These are phyloP conservation scores for Porites rus DNA, from an alignment of 92 coral and sea anemone species.

Conservation along the genomic window DNA sequence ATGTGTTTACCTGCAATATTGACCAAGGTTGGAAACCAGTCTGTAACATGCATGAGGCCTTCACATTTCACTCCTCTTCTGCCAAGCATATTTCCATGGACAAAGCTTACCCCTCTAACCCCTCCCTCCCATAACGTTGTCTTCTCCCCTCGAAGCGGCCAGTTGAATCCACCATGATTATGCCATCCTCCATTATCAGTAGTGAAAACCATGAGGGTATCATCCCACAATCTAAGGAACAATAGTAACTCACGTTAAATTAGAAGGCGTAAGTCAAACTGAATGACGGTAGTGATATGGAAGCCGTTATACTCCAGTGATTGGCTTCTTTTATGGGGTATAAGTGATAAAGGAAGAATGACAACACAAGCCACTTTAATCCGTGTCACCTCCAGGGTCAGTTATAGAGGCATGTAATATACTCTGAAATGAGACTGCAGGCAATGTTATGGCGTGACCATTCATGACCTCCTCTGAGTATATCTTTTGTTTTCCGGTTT, in stretches of 20 bases:
- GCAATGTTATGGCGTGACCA: too few relatives aligned
- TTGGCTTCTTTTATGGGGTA: too few relatives aligned
- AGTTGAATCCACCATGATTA: slow-evolving; percentile 48
- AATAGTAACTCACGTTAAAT: neutral
- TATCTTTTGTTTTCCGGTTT: too few relatives aligned
- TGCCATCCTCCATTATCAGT: slow-evolving; percentile 64
- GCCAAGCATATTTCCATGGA: slow-evolving; percentile 60
- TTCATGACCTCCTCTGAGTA: too few relatives aligned
- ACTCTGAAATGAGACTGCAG: too few relatives aligned
- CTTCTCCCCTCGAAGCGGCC: slow-evolving; percentile 63
- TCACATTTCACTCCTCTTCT: slow-evolving; percentile 38
- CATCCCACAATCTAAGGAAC: slow-evolving; percentile 54
- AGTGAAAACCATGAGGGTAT: slow-evolving; percentile 46
- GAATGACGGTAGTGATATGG: too few relatives aligned
- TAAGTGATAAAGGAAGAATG: too few relatives aligned
- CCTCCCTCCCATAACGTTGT: slow-evolving; percentile 69
- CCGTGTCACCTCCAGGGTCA: neutral
- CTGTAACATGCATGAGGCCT: slow-evolving; percentile 63
- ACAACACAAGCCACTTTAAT: too few relatives aligned
- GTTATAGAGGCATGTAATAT: too few relatives aligned
- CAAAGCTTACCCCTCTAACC: slow-evolving; percentile 63
- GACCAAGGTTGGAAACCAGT: slow-evolving; percentile 68
- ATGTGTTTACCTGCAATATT: slow-evolving; percentile 48
- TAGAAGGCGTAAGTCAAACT: neutral
- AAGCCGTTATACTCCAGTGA: too few relatives aligned